These are phyloP conservation scores for Platerodrilus igneus DNA, from an alignment of 2,888 invertebrate genomes.

Conservation along the genomic window DNA sequence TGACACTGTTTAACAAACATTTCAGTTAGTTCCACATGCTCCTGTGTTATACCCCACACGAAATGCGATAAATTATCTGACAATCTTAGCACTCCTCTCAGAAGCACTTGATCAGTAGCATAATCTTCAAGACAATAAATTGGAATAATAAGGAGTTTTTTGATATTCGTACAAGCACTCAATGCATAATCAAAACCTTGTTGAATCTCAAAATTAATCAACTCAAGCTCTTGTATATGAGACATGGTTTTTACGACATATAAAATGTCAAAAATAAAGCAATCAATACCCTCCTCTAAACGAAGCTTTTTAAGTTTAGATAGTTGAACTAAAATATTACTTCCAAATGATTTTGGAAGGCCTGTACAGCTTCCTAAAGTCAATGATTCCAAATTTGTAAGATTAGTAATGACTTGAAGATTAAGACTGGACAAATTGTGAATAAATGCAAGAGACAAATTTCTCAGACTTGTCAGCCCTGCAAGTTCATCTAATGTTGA, in stretches of 20 bases:
- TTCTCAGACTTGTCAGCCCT: too few relatives aligned
- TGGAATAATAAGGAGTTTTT: slow-evolving; percentile 72
- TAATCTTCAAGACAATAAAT: slow-evolving; percentile 82
- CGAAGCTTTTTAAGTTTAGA: slow-evolving; percentile 62
- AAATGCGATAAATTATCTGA: slow-evolving; percentile 62
- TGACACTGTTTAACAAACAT: slow-evolving; percentile 75
- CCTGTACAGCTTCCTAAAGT: too few relatives aligned
- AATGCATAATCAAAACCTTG: slow-evolving; percentile 71
- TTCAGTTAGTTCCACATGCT: slow-evolving; percentile 75
- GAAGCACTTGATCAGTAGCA: slow-evolving; percentile 72
- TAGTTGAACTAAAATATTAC: slow-evolving; percentile 57
- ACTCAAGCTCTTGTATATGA: slow-evolving; percentile 64
- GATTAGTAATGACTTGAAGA: too few relatives aligned
- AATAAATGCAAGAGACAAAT: too few relatives aligned
- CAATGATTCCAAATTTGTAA: too few relatives aligned
- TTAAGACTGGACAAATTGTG: too few relatives aligned
- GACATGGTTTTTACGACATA: slow-evolving; percentile 61
- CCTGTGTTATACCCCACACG: slow-evolving; percentile 79
- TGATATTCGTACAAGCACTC: slow-evolving; percentile 66
- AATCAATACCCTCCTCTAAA: slow-evolving; percentile 70
- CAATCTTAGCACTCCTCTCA: slow-evolving; percentile 53
- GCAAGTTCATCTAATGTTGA: too few relatives aligned
- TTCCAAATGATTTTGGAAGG: slow-evolving; percentile 64
- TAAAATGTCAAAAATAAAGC: slow-evolving; percentile 60
- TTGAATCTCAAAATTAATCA: slow-evolving; percentile 79